Conservation (phyloP, 2,888 invertebrate species). For the Odontocerum albicorne region DNA sequence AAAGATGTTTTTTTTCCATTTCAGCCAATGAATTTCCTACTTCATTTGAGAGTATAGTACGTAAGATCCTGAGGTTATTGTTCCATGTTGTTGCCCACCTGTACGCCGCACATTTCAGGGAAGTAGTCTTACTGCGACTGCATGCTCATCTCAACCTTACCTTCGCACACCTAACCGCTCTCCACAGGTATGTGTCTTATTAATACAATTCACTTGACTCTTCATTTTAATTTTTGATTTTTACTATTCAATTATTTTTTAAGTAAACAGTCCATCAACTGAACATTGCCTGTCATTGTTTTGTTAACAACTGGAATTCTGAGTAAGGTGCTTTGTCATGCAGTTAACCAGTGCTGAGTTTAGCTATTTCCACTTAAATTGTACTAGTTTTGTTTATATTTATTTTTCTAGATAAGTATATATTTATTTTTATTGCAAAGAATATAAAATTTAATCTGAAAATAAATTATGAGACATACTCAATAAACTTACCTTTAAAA, state of each 20-base stretch:
- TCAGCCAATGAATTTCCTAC: slow-evolving; percentile 91
- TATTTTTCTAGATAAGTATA: no score
- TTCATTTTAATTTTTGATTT: not conserved
- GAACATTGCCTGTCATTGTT: not conserved
- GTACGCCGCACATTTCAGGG: slow-evolving; percentile 97
- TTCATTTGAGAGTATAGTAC: slow-evolving; percentile 91
- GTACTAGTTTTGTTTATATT: no score
- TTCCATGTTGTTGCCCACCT: slow-evolving; percentile 98
- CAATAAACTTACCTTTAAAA: no score
- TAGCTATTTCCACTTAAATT: no score
- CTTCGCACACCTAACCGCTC: slow-evolving; percentile 92
- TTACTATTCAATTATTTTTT: no score
- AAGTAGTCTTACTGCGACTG: slow-evolving; percentile 89
- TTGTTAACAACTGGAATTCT: not conserved
- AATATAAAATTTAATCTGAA: no score
- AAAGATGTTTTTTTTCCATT: slow-evolving; percentile 39
- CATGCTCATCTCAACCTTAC: slow-evolving; percentile 97
- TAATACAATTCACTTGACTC: not conserved
- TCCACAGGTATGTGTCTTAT: slow-evolving; percentile 50
- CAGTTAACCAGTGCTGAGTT: no score
- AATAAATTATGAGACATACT: no score
- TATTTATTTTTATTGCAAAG: no score
- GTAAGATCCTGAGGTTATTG: slow-evolving; percentile 93
- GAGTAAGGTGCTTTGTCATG: no score
- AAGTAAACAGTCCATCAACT: no score